Evolutionary conservation across 1,140 invertebrate species (phyloP).

Genomic region (Orchesella cincta): DNA sequence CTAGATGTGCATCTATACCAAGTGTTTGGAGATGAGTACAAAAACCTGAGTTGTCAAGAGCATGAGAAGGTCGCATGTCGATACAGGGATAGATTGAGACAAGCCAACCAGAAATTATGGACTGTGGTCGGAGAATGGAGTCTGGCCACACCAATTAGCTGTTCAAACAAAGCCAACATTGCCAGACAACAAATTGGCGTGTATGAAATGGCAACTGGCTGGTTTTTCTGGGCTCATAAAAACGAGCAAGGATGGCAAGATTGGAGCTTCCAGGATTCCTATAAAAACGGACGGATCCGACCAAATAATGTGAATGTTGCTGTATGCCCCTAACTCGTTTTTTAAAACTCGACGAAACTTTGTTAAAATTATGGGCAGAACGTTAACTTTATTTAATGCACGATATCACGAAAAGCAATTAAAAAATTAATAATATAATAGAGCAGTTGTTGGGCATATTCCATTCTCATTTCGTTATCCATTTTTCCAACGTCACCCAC

Average conservation of each 20-base stretch:
- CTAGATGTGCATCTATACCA: slow-evolving; percentile 49
- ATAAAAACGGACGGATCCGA: not conserved
- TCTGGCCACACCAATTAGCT: slow-evolving; percentile 34
- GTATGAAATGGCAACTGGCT: slow-evolving; percentile 27
- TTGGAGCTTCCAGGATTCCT: slow-evolving; percentile 22
- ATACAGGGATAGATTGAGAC: not conserved
- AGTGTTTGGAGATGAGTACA: slow-evolving; percentile 22
- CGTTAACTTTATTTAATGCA: too few species aligned
- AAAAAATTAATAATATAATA: too few species aligned
- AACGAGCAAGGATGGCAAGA: not conserved
- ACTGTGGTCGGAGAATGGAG: slow-evolving; percentile 49
- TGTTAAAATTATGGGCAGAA: too few species aligned
- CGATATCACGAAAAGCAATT: too few species aligned
- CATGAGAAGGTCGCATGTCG: slow-evolving; percentile 38
- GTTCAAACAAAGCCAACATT: slow-evolving; percentile 18
- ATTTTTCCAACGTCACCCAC: too few species aligned
- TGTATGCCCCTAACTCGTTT: too few species aligned
- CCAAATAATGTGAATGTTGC: too few species aligned
- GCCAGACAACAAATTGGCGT: slow-evolving; percentile 34
- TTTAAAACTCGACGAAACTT: too few species aligned
- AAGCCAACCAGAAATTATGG: slow-evolving; percentile 45
- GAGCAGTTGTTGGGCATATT: too few species aligned
- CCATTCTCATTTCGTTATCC: too few species aligned
- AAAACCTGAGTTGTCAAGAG: slow-evolving; percentile 37
- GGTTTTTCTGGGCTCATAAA: slow-evolving; percentile 37